A percentile compares a stretch with the other conserved stretches of the same genome.
Conservation (phyloP, 2,797 vertebrate genomes). For the Takifugu rubripes region DNA sequence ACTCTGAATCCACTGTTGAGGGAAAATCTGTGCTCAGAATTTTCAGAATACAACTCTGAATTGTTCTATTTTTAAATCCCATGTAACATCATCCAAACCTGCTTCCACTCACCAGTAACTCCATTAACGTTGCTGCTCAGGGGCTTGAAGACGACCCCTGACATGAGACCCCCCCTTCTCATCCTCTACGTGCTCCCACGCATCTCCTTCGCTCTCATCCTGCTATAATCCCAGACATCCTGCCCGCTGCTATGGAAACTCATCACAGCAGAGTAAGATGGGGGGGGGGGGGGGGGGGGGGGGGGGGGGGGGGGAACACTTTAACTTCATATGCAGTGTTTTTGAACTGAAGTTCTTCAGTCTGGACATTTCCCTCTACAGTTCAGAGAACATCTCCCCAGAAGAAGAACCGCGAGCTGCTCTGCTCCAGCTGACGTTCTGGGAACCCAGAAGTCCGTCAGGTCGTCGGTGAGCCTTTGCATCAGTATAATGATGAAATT, state of each 20-base stretch:
- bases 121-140: not conserved
- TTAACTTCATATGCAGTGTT: too few species aligned
- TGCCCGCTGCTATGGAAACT: conserved; percentile 8
- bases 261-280: conserved; percentile 33
- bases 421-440: conserved; percentile 19
- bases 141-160: not conserved
- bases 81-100: too few species aligned
- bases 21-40: too few species aligned
- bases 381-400: conserved; percentile 7
- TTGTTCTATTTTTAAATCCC: too few species aligned
- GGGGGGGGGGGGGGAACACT: too few species aligned
- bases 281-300: too few species aligned
- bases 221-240: conserved; percentile 5
- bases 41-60: too few species aligned
- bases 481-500: not conserved
- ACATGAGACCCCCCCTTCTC: too few species aligned
- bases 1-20: too few species aligned
- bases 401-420: not conserved
- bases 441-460: conserved; percentile 23
- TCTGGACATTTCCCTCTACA: conserved; percentile 3
- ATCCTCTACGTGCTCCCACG: too few species aligned
- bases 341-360: not conserved
- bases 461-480: conserved; percentile 29
- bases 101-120: too few species aligned
- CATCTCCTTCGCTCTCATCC: conserved; percentile 25